Evolutionary conservation across 1,140 invertebrate species (phyloP), one percentile per base, ranked within the genome.

Genomic region (Orussus abietinus): DNA sequence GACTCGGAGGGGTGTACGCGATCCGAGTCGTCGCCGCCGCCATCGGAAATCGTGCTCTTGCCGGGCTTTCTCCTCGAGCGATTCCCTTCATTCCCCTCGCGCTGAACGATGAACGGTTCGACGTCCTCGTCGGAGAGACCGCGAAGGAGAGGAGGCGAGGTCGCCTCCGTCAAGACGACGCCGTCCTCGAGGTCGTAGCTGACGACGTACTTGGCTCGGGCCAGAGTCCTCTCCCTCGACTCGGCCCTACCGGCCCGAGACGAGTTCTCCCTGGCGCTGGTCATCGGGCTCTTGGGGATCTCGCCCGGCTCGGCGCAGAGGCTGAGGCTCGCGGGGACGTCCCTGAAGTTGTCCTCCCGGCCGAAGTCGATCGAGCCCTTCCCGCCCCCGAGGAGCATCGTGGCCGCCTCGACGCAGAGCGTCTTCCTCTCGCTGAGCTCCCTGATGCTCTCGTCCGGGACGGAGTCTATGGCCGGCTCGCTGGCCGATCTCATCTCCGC

Each of bases 11-110:
- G 42, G 13, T 62, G 46, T 20, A 72, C 65, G 26, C 69, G 67
- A 18, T 72, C 71, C 5, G 72, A 32, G 20, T 74, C 69, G 3
- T 74, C 71, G 14, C n/a, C n/a, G n/a, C n/a, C n/a, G n/a, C n/a
- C n/a, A n/a, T 74, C 71, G 0, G 71, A 72, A 12, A 60, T 63
- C 0, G 56, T 59, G 34, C 59, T 64, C 25, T 69, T 71, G 15
- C 65, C 69, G 10, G 44, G 55, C 28, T 69, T 69, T 7, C 63
- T 48, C 17, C 2, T 42, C 39, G 15, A 40, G 6, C 30, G 2
- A 46, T n/a, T 21, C 40, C 34, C 1, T 37, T 31, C 14, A 60
- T 45, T 3, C 52, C 56, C 13, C 19, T 42, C 2, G 52, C 43
- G 62, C 60, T 1, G 48, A 45, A 9, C 35, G 53, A n/a, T 63